Conservation (phyloP, 2,113 vertebrate genomes). For the Pygathrix nemaeus region DNA sequence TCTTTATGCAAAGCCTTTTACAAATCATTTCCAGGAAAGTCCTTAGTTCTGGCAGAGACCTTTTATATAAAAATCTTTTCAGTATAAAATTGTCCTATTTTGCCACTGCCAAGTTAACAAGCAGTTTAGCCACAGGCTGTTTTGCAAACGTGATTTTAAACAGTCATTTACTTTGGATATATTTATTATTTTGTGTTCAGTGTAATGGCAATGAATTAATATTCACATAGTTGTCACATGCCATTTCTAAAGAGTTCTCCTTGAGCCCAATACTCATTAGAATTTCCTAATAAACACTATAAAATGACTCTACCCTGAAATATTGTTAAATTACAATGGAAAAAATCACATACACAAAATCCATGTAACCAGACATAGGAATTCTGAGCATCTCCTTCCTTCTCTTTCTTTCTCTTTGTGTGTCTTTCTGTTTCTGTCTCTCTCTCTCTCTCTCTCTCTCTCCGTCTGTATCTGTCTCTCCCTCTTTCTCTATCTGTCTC, state of each 20-base stretch:
- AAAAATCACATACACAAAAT: background rate
- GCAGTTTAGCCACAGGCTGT: background rate
- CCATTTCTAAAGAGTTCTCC: constrained; percentile 31
- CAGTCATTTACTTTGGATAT: constrained; percentile 36
- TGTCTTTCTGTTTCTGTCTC: background rate
- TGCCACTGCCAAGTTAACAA: background rate
- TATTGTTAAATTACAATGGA: background rate
- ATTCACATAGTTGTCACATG: background rate
- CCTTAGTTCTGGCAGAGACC: constrained; percentile 17
- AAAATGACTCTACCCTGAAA: background rate
- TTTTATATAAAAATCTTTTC: constrained; percentile 23
- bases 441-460: background rate
- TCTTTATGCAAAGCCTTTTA: background rate
- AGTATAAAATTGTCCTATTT: constrained; percentile 27
- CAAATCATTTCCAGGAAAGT: background rate
- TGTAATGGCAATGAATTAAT: constrained; percentile 34
- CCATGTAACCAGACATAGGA: background rate
- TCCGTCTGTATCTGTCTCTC: background rate
- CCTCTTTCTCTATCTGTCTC: background rate
- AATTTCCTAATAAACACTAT: background rate
- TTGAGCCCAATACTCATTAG: background rate
- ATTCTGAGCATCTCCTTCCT: background rate
- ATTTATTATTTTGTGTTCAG: constrained; percentile 22
- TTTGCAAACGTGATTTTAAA: constrained; percentile 55
- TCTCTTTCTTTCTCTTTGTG: background rate